phyloP scores from a whole-genome alignment of 2,797 vertebrate genomes.

The Rhyacichthys aspro region DNA sequence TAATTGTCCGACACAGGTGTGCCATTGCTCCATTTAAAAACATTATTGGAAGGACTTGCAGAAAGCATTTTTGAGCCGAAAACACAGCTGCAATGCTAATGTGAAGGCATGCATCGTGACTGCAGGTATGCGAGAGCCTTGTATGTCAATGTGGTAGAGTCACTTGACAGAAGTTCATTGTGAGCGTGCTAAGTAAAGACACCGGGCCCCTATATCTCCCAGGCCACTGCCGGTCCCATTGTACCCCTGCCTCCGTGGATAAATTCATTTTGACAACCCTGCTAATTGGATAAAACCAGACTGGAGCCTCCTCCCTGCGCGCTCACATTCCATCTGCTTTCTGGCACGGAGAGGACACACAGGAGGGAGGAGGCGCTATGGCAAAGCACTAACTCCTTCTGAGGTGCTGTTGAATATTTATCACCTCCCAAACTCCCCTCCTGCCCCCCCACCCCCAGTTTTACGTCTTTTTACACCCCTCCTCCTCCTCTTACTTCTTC shows the following conservation, averaged over 20 bases:
- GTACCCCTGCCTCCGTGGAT: slow-evolving; percentile 80
- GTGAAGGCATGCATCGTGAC: slow-evolving; percentile 54
- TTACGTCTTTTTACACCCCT: slow-evolving; percentile 83
- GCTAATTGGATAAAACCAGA: slow-evolving; percentile 97
- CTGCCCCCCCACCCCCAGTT: slow-evolving; percentile 61
- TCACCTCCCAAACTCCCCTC: slow-evolving; percentile 74
- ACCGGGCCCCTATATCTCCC: slow-evolving; percentile 66
- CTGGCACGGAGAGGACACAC: slow-evolving; percentile 74
- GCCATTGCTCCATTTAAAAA: too few species aligned
- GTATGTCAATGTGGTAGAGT: slow-evolving; percentile 61
- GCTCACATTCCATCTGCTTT: slow-evolving; percentile 89
- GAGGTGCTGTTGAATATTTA: slow-evolving; percentile 92
- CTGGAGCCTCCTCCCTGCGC: slow-evolving; percentile 83
- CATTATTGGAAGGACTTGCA: neutral
- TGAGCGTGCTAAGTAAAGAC: slow-evolving; percentile 72
- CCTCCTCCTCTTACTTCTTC: slow-evolving; percentile 48
- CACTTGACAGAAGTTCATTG: slow-evolving; percentile 80
- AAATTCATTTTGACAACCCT: slow-evolving; percentile 99
- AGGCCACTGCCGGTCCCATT: slow-evolving; percentile 74
- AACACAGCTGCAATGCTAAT: slow-evolving; percentile 12
- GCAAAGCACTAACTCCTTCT: slow-evolving; percentile 70
- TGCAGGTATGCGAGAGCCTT: slow-evolving; percentile 57
- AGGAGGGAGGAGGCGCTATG: slow-evolving; percentile 46
- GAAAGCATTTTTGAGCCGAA: neutral
- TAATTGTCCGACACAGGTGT: too few species aligned